Evolutionary conservation across 2,797 vertebrate species (phyloP).

Genomic region (Glossophaga mutica): DNA sequence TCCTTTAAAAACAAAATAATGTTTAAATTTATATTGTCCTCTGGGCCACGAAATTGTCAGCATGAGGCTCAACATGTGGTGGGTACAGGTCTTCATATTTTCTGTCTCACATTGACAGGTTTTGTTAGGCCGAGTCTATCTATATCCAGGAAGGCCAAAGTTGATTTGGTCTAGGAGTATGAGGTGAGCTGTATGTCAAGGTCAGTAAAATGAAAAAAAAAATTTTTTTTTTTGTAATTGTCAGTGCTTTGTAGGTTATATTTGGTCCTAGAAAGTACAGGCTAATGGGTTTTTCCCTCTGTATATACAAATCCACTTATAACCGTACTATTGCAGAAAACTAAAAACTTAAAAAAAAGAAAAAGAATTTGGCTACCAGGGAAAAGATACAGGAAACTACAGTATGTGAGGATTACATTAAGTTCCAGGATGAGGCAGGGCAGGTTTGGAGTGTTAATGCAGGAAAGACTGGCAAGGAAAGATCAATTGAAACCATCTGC

Average conservation of each 20-base stretch:
- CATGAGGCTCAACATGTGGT: neutral
- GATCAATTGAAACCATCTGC: conserved; percentile 58
- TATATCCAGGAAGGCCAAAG: neutral
- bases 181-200: neutral
- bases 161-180: neutral
- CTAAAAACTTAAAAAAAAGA: neutral
- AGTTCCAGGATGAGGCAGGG: neutral
- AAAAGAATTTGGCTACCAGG: neutral
- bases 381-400: neutral
- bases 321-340: conserved; percentile 2
- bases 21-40: neutral
- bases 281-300: conserved; percentile 30
- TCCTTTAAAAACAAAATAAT: neutral
- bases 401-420: conserved; percentile 11
- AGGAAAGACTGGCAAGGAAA: conserved; percentile 48
- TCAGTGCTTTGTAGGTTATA: conserved; percentile 13
- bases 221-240: neutral
- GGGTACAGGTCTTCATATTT: neutral
- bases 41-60: neutral
- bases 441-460: neutral
- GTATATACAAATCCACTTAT: conserved; percentile 45
- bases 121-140: neutral
- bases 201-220: conserved; percentile 37
- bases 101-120: neutral
- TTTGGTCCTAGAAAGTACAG: conserved; percentile 33